Percentiles rank a stretch among this genome's conserved stretches.
Conservation (phyloP, 2,888 invertebrate genomes). For the Meteorus cinctellus region DNA sequence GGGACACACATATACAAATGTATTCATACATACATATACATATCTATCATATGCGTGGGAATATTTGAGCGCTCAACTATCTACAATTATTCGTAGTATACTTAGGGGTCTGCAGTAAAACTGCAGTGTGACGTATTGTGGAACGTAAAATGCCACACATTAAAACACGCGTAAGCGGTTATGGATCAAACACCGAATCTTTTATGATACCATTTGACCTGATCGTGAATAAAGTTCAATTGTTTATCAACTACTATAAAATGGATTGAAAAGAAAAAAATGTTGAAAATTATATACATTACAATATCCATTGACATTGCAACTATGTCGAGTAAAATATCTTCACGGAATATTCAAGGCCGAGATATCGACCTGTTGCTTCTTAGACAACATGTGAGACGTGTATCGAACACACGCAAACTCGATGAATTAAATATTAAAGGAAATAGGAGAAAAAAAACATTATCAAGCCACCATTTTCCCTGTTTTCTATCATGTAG, state of each 20-base stretch:
- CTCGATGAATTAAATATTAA: neutral
- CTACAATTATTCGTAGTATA: conserved; percentile 4
- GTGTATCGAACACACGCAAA: neutral
- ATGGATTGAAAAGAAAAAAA: neutral
- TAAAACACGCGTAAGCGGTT: neutral
- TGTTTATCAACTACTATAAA: neutral
- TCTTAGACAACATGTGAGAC: conserved; percentile 36
- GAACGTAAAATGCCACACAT: conserved; percentile 13
- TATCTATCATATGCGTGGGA: neutral
- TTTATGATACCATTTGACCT: conserved; percentile 2
- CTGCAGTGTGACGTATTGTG: neutral
- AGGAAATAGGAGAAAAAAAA: neutral
- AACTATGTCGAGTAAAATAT: neutral
- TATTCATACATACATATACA: neutral
- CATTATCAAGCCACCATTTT: neutral
- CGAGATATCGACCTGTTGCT: conserved; percentile 62
- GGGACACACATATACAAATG: neutral
- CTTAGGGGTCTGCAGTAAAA: conserved; percentile 11
- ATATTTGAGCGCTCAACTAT: neutral
- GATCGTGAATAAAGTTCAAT: neutral
- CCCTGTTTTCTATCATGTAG: neutral
- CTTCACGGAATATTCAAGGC: neutral
- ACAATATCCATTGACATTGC: neutral
- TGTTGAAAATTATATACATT: neutral
- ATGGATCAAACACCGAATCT: neutral